Evolutionary conservation across 1,140 invertebrate species (phyloP), one percentile per base, ranked within the genome.

Genomic region (Polypedilum vanderplanki): DNA sequence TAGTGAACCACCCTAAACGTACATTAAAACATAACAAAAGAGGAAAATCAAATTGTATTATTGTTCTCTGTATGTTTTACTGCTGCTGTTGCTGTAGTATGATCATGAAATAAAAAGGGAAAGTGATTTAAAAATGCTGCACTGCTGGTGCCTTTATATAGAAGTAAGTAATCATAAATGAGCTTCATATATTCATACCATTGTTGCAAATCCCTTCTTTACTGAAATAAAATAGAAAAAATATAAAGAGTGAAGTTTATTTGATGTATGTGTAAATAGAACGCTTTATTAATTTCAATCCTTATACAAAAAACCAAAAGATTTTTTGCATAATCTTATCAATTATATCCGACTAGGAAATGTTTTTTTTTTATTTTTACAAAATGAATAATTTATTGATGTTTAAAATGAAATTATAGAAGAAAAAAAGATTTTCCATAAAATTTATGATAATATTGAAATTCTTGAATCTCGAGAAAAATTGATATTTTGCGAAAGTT

Each of bases 251-350:
- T 3, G 24, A 33, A 33, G 46, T 57, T 57, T 57, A 57, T 15
- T n/a, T 57, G 46, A 12, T 57, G 12, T 12, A 3, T 57, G 46
- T 57, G n/a, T 57, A 57, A 57, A 57, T 57, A 57, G 46, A 57
- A 57, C 46, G 46, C 46, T 57, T 57, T 57, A 57, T 57, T 57
- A 57, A 57, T 57, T 57, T 57, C 46, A 57, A 57, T 57, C n/a
- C 24, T 57, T n/a, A 57, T 57, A 33, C 24, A 33, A 57, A 57
- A 57, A 57, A 57, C 46, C 46, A 57, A 57, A 57, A 57, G 46
- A 57, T 57, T 57, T 33, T 33, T 33, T 57, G 46, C n/a, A 57
- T 57, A 57, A 57, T 57, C 46, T 57, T 15, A 57, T 57, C 9
- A 57, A 57, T n/a, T 57, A 12, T 4, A 57, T 57, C 46, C 4